Conservation (phyloP, 2,113 vertebrate species). For the Poecile atricapillus region DNA sequence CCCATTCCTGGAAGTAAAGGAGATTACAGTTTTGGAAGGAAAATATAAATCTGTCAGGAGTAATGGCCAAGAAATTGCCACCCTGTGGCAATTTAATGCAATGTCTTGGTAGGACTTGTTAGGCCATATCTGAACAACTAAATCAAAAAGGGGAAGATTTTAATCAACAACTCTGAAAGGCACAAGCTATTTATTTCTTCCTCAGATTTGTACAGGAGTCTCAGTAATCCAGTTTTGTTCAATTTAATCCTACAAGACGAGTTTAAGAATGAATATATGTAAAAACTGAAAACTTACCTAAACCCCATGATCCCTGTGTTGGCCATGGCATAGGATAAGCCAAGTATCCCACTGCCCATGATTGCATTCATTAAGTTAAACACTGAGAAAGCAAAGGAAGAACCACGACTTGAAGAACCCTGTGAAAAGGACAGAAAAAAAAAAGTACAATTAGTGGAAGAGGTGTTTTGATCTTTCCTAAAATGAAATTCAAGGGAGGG, state of each 20-base stretch:
- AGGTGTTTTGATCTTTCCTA: neutral
- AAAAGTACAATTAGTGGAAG: neutral
- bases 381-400: slow-evolving; percentile 87
- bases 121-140: neutral
- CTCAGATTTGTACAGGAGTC: neutral
- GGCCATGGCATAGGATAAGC: slow-evolving; percentile 91
- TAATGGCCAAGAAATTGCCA: slow-evolving; percentile 33
- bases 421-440: slow-evolving; percentile 35
- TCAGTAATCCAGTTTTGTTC: neutral
- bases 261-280: neutral
- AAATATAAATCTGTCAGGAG: neutral
- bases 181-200: neutral
- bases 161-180: neutral
- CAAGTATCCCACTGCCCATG: slow-evolving; percentile 94
- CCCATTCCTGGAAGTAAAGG: neutral
- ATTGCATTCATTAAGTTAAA: slow-evolving; percentile 96
- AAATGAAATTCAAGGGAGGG: neutral
- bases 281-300: slow-evolving; percentile 74
- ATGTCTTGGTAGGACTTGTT: neutral
- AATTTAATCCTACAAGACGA: neutral
- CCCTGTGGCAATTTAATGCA: slow-evolving; percentile 30
- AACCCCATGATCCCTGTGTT: slow-evolving; percentile 89
- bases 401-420: slow-evolving; percentile 67
- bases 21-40: neutral
- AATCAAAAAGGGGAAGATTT: neutral